Percentiles rank a stretch among this genome's conserved stretches.
These are phyloP conservation scores for Brachionus paranguensis DNA, from an alignment of 1,140 invertebrate species.

Conservation along the genomic window DNA sequence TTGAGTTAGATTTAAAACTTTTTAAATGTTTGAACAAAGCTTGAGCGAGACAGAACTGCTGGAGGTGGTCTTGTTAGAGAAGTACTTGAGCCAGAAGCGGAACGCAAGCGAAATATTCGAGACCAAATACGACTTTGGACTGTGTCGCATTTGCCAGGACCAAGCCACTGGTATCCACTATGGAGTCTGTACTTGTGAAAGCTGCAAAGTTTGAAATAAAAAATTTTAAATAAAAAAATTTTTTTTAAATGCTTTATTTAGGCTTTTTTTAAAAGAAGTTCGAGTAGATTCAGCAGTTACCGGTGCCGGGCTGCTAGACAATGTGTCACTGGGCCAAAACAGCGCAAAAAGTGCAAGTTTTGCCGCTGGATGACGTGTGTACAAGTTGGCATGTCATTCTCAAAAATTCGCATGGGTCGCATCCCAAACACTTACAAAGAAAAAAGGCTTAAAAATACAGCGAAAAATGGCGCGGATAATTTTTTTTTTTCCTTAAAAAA, in stretches of 20 bases:
- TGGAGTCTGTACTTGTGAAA: slow-evolving; percentile 40
- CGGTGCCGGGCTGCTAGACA: slow-evolving; percentile 49
- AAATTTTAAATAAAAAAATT: not conserved
- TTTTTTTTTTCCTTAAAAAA: not conserved
- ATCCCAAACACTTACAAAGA: slow-evolving; percentile 53
- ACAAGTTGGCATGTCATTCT: slow-evolving; percentile 51
- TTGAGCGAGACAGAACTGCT: not conserved
- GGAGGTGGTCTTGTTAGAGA: not conserved
- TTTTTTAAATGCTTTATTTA: not conserved
- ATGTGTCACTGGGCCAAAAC: slow-evolving; percentile 49
- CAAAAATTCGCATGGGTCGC: slow-evolving; percentile 49
- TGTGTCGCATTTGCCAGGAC: not conserved
- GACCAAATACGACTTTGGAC: slow-evolving; percentile 6
- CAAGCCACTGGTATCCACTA: slow-evolving; percentile 29
- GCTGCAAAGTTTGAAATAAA: slow-evolving; percentile 17
- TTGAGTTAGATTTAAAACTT: not conserved
- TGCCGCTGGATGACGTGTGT: slow-evolving; percentile 51
- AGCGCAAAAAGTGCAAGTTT: slow-evolving; percentile 51
- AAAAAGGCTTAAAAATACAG: not conserved
- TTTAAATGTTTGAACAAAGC: not conserved
- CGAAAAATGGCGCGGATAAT: not conserved
- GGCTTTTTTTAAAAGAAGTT: slow-evolving; percentile 42
- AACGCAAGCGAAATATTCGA: not conserved
- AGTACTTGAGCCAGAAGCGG: not conserved
- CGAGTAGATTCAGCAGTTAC: slow-evolving; percentile 44